phyloP scores from a whole-genome alignment of 2,797 vertebrate species.

The Moxostoma hubbsi region DNA sequence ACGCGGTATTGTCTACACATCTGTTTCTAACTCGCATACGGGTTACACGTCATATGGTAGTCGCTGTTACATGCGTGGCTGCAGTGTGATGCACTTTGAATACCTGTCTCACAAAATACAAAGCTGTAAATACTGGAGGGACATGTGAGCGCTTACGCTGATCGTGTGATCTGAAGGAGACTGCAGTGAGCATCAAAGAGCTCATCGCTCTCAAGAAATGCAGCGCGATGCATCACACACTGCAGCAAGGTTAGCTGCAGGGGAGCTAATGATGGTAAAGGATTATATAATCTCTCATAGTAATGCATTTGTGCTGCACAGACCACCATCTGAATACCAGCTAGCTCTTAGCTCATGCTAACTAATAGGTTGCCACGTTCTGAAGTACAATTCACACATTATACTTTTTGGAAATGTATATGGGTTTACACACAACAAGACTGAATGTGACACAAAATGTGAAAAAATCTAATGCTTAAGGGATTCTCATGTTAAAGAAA shows the following conservation, averaged over 20 bases:
- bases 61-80: constrained; percentile 11
- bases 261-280: neutral
- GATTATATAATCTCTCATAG: constrained; percentile 35
- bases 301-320: constrained; percentile 10
- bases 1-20: constrained; percentile 29
- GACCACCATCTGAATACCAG: neutral
- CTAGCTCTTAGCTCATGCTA: neutral
- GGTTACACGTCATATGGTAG: constrained; percentile 4
- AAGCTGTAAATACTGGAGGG: constrained; percentile 69
- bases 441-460: neutral
- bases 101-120: constrained; percentile 63
- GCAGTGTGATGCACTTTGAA: constrained; percentile 31
- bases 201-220: constrained; percentile 11
- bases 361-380: neutral
- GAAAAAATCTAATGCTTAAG: too few relatives aligned
- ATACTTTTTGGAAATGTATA: too few relatives aligned
- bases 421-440: neutral
- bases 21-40: constrained; percentile 25
- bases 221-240: constrained; percentile 20
- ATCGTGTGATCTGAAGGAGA: neutral
- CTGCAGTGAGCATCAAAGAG: constrained; percentile 53
- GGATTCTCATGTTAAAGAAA: too few relatives aligned
- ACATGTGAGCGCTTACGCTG: constrained; percentile 36
- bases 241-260: constrained; percentile 37
- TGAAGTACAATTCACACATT: neutral